Conservation (phyloP, 1,140 invertebrate species). For the Tribolium castaneum region DNA sequence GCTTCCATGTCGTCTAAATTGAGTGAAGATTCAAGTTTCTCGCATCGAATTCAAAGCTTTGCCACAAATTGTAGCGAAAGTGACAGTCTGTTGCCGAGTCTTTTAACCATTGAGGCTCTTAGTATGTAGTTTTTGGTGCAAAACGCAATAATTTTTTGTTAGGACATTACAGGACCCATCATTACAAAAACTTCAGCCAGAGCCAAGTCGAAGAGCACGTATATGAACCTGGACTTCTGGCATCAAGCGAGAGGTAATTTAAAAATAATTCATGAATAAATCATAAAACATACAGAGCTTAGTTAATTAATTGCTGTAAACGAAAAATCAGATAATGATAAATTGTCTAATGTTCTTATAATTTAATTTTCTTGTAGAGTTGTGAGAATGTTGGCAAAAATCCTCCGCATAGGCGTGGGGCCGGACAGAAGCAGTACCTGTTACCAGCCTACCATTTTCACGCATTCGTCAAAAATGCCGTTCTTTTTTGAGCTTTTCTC, state of each 20-base stretch:
- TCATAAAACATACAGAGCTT: too few species aligned
- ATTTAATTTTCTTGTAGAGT: conserved; percentile 42
- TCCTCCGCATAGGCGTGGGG: conserved; percentile 56
- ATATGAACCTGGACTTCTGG: conserved; percentile 55
- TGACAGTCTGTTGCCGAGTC: conserved; percentile 46
- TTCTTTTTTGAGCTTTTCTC: conserved; percentile 61
- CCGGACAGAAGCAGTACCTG: conserved; percentile 51
- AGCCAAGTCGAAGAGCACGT: conserved; percentile 58
- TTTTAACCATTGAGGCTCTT: conserved; percentile 52
- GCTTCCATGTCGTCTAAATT: conserved; percentile 43
- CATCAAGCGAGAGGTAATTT: conserved; percentile 56
- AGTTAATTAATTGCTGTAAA: neutral
- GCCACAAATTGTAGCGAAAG: conserved; percentile 22
- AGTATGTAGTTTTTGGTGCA: conserved; percentile 37
- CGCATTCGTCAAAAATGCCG: conserved; percentile 49
- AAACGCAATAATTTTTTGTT: conserved; percentile 11
- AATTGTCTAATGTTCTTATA: too few species aligned
- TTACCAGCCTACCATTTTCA: conserved; percentile 59
- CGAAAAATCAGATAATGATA: too few species aligned
- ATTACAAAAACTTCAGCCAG: conserved; percentile 56
- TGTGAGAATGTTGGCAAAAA: conserved; percentile 54
- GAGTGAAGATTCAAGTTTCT: neutral
- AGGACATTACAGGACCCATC: conserved; percentile 56
- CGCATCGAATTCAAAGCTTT: neutral
- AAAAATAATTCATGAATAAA: neutral